A percentile compares a stretch with the other conserved stretches of the same genome.
These are phyloP conservation scores for Myopa tessellatipennis DNA, from an alignment of 2,888 invertebrate species.

Conservation along the genomic window DNA sequence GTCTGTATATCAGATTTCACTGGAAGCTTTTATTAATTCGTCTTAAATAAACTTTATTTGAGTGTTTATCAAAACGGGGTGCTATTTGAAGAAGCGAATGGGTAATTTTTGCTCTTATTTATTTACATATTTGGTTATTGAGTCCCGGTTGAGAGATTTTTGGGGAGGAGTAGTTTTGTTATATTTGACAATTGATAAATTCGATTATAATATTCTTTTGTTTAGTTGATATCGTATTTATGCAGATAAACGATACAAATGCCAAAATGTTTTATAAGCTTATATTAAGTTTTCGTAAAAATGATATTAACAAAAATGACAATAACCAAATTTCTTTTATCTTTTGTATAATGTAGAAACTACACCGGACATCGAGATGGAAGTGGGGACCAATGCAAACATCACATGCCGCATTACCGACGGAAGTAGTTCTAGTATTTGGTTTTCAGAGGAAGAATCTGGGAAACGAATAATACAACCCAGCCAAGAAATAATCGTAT, in stretches of 20 bases:
- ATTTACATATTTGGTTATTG: neutral
- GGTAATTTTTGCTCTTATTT: neutral
- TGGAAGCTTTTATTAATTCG: constrained; percentile 28
- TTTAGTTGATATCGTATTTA: neutral
- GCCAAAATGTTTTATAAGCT: too few species aligned
- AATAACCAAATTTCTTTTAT: neutral
- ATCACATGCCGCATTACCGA: constrained; percentile 46
- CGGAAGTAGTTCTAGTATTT: constrained; percentile 44
- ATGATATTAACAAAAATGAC: too few species aligned
- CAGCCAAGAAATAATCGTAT: constrained; percentile 43
- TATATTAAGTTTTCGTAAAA: too few species aligned
- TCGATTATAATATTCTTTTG: neutral
- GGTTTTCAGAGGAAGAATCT: constrained; percentile 46
- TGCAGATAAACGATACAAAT: too few species aligned
- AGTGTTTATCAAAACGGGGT: neutral
- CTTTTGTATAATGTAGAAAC: neutral
- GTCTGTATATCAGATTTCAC: neutral
- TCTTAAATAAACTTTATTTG: constrained; percentile 31
- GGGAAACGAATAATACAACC: constrained; percentile 42
- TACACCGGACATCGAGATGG: constrained; percentile 34
- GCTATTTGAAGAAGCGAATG: constrained; percentile 5
- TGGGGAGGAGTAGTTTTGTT: neutral
- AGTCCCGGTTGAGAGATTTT: too few species aligned
- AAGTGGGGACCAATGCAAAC: constrained; percentile 45
- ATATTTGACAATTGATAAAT: neutral